Base-by-base conservation (phyloP, 1,140 invertebrate genomes). In the Tribolium castaneum region DNA sequence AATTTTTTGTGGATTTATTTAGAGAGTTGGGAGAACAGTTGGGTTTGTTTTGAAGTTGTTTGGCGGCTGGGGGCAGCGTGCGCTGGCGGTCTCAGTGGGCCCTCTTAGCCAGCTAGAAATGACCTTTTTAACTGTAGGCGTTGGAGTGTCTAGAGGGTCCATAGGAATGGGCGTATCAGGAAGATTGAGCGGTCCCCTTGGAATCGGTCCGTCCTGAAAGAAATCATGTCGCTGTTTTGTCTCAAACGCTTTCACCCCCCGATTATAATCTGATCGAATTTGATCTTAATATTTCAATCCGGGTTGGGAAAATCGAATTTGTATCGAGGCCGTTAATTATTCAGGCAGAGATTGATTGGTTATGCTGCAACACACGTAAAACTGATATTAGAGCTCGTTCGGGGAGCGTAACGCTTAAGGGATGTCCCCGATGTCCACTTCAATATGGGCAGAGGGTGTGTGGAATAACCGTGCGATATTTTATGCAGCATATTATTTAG, bases 121-220 rank as follows among this genome's bases (percentile, higher is more conserved):
- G 80, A 82, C 81, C 81, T 80, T 82, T 82, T 82, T 80, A 82
- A 82, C 81, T 75, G 77, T 73, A 80, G 66, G 77, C 78, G 79
- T 70, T 80, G 78, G 79, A 80, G 75, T 80, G 81, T 77, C 81
- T 77, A 78, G 79, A 80, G 79, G 72, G 78, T 78, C 73, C 75
- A 59, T 74, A 66, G 77, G 70, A 74, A 35, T 78, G 79, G 81
- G 79, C 76, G 79, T 54, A 72, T 35, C 70, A 45, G 49, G 79
- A 82, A 82, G 81, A 82, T 82, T 79, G 81, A 82, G 73, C 54
- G 79, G 25, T 82, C 81, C 79, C 81, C 7, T 12, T 51, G 79
- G 81, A 80, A 75, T 80, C 71, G n/a, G 52, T 52, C 34, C 10
- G 51, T 52, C 50, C 59, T 62, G 45, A 30, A 54, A 49, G 50